Base-by-base conservation (phyloP, 2,113 vertebrate genomes). In the Baryphthengus martii region DNA sequence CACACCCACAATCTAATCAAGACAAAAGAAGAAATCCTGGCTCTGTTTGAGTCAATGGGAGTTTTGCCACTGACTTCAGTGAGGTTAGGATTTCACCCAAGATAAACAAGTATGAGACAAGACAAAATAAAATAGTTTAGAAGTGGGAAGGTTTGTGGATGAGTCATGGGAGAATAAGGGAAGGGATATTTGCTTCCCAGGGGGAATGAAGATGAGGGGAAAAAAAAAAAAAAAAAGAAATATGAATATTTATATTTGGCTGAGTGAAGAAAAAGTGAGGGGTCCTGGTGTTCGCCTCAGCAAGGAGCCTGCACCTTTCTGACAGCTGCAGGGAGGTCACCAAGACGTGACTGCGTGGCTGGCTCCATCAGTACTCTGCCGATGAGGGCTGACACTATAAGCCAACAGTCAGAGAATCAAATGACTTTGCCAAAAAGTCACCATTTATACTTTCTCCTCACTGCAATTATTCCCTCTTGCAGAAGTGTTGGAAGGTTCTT, bases 91-190 rank as follows among this genome's bases (percentile, higher is more conserved):
- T 93, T 85, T 87, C 49, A 78, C 65, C 86, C 96, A 97, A 96
- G 86, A 92, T 53, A 92, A 96, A 94, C 88, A 96, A 96, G 77
- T 49, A 78, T 39, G 84, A 96, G 93, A 96, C 95, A 96, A 96
- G 95, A 94, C 93, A 96, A 95, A 96, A 96, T 84, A 95, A 90
- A 93, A 88, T 47, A 72, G 70, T 86, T 96, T 94, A 78, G 79
- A 93, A 90, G 65, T 42, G 72, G 90, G 53, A 90, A 96, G 83
- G 65, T 68, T 95, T 95, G 70, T 72, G 83, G 66, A 53, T 95
- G 92, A 94, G 53, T 96, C 92, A 94, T 89, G 83, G 80, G 90
- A 97, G 88, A 92, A 47, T 45, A 85, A 86, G 44, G 24, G 56
- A 84, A 95, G 37, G 31, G 56, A 72, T 92, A 84, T 87, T 88